Conservation (phyloP, 2,113 vertebrate genomes). For the Labrus mixtus region DNA sequence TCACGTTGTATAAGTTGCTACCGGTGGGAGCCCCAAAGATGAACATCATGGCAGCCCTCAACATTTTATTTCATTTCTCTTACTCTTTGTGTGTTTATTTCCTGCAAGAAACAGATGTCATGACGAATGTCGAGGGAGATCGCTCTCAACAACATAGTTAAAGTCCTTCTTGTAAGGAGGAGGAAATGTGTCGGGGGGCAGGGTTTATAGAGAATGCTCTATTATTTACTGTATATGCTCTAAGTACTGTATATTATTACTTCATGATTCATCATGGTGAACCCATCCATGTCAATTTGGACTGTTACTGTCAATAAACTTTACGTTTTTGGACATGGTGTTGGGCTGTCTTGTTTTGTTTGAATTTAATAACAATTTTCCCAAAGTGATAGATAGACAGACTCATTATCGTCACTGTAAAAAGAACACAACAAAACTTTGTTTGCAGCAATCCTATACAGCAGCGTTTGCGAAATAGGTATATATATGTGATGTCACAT, state of each 20-base stretch:
- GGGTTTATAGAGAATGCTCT: conserved; percentile 2
- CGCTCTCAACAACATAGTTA: conserved; percentile 39
- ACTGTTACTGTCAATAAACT: neutral
- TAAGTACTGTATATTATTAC: conserved; percentile 7
- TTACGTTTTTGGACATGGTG: neutral
- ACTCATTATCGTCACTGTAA: too few relatives aligned
- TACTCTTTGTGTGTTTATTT: conserved; percentile 17
- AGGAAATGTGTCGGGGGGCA: conserved; percentile 22
- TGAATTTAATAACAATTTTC: neutral
- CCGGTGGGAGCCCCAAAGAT: conserved; percentile 44
- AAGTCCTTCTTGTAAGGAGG: conserved; percentile 52
- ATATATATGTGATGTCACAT: too few relatives aligned
- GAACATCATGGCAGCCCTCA: conserved; percentile 25
- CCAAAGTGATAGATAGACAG: too few relatives aligned
- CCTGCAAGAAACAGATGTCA: conserved; percentile 52
- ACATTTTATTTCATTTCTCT: conserved; percentile 25
- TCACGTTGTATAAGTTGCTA: conserved; percentile 56
- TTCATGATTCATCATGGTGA: neutral
- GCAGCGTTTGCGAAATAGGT: too few relatives aligned
- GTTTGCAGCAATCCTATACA: too few relatives aligned
- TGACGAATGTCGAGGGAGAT: conserved; percentile 34
- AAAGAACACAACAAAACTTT: too few relatives aligned
- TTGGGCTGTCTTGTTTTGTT: neutral
- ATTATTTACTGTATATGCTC: neutral
- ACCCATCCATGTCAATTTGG: neutral